Base-by-base conservation (phyloP, 2,797 vertebrate genomes). In the Rhadinocentrus ornatus region DNA sequence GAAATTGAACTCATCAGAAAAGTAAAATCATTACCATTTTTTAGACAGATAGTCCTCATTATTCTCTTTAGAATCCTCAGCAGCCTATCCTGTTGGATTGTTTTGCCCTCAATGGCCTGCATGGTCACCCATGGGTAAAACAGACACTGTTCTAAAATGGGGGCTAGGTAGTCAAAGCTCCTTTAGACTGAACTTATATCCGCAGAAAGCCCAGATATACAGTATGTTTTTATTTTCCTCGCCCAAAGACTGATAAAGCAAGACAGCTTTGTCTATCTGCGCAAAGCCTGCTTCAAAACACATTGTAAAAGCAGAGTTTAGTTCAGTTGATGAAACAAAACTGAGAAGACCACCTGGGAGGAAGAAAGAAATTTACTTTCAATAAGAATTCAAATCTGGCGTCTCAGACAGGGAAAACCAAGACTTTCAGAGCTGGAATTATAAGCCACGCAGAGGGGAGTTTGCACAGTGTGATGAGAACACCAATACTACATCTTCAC, bases 11-110 rank as follows among this genome's bases (percentile, higher is more conserved):
- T 16, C 7, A 39, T 15, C 35, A 39, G 37, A 15, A 39, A 39
- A 39, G 37, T 15, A 39, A 39, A 39, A 39, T 16, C 12, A 13
- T 2, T 11, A 12, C 12, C 35, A 12, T 12, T 37, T 37, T 1
- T 37, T 4, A 12, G 12, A 37, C 10, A 13, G 35, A 37, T 4
- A 2, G 35, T 37, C 35, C 15, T 41, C 15, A n/a, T 66, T 41
- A 53, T 76, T 53, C 46, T 68, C 63, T 35, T 31, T 56, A 50
- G 84, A 88, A 65, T 83, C 62, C n/a, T n/a, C 57, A 69, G 72
- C 62, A 76, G 71, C 27, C 32, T 75, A 53, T 79, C 71, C 71
- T 77, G 81, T 75, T 68, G 66, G 68, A 82, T 85, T 88, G 85
- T 86, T 86, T 73, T 8, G 4, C 34, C 34, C 15, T 41, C 3